phyloP scores from a whole-genome alignment of 2,888 invertebrate genomes.

The Chaetoderma sp. region DNA sequence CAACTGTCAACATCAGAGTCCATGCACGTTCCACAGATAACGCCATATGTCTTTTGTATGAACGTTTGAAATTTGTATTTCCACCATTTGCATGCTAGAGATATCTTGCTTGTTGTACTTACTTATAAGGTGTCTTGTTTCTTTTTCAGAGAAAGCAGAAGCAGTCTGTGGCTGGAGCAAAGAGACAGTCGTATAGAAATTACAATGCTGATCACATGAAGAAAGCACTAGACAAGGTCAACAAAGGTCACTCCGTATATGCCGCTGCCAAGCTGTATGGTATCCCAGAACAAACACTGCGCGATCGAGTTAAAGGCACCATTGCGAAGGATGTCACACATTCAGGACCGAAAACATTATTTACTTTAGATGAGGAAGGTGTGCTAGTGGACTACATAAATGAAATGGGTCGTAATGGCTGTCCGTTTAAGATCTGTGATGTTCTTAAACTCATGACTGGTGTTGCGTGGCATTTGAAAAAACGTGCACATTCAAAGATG shows the following conservation, averaged over 20 bases:
- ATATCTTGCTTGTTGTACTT: too few species aligned
- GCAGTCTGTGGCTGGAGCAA: too few species aligned
- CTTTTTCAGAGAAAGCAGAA: too few species aligned
- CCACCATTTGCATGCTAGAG: too few species aligned
- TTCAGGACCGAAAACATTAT: neutral
- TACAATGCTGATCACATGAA: too few species aligned
- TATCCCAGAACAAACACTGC: slow-evolving; percentile 8
- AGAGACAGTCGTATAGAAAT: too few species aligned
- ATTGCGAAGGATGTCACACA: slow-evolving; percentile 1
- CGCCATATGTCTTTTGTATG: too few species aligned
- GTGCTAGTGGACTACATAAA: slow-evolving; percentile 16
- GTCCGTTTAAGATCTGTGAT: slow-evolving; percentile 18
- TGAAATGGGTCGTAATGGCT: slow-evolving; percentile 17
- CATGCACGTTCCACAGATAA: too few species aligned
- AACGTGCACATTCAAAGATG: too few species aligned
- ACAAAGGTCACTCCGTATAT: neutral
- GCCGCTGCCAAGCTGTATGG: neutral
- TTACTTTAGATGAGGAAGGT: slow-evolving; percentile 12
- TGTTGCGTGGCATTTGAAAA: slow-evolving; percentile 3
- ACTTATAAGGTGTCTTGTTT: too few species aligned
- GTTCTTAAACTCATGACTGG: slow-evolving; percentile 13
- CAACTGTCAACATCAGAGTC: too few species aligned
- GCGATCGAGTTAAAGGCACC: slow-evolving; percentile 5
- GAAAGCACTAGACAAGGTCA: neutral
- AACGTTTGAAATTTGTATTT: too few species aligned